Evolutionary conservation across 2,888 invertebrate species (phyloP).

Genomic region (Watsonalla cultraria): DNA sequence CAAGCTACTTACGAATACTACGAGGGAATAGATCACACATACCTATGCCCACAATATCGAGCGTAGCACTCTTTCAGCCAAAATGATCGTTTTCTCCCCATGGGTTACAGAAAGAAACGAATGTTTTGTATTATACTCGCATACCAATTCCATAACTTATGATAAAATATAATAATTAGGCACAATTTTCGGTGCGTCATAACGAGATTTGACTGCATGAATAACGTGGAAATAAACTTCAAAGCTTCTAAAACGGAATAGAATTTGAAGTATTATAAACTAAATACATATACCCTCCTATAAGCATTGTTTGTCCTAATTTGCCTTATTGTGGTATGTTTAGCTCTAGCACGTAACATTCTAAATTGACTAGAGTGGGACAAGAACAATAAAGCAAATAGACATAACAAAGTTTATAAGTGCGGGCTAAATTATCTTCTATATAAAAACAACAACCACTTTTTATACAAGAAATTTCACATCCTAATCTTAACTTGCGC

Average conservation of each 20-base stretch:
- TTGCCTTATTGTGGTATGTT: neutral
- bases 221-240: conserved; percentile 36
- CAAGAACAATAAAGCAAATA: neutral
- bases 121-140: neutral
- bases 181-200: conserved; percentile 60
- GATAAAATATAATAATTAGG: neutral
- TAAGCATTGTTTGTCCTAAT: neutral
- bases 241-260: conserved; percentile 37
- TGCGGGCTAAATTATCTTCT: conserved; percentile 20
- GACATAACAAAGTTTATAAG: neutral
- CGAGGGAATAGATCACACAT: conserved; percentile 29
- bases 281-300: conserved; percentile 4
- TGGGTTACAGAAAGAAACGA: neutral
- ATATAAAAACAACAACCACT: conserved; percentile 21
- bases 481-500: conserved; percentile 45
- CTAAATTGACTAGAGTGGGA: neutral
- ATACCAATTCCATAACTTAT: neutral
- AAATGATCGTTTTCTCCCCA: conserved; percentile 66
- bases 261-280: conserved; percentile 18
- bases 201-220: conserved; percentile 84
- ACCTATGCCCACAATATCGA: conserved; percentile 25
- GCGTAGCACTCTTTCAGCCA: conserved; percentile 2
- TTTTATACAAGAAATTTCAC: conserved; percentile 34
- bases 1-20: conserved; percentile 61
- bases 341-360: neutral